A percentile compares a stretch with the other conserved stretches of the same genome.
Evolutionary conservation across 1,140 invertebrate genomes (phyloP).

Genomic region (Neocloeon triangulifer): DNA sequence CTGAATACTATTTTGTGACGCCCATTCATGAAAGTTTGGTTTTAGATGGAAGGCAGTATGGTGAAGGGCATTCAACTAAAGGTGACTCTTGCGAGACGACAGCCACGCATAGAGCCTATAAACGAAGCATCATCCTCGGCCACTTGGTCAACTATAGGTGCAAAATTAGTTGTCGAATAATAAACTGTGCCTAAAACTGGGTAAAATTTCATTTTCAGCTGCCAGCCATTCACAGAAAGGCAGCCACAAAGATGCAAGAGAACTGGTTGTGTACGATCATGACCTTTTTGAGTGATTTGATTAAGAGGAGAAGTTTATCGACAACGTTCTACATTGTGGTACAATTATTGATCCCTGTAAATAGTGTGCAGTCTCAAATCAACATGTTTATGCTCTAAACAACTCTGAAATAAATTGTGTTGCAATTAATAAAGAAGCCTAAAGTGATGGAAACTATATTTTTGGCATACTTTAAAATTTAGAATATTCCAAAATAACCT

Average conservation of each 20-base stretch:
- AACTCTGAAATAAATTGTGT: too few relatives aligned
- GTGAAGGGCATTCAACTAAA: constrained; percentile 53
- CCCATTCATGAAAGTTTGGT: constrained; percentile 8
- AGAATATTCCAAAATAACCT: too few relatives aligned
- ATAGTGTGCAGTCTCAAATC: too few relatives aligned
- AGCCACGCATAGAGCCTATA: constrained; percentile 56
- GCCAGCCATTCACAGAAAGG: constrained; percentile 64
- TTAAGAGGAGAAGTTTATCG: too few relatives aligned
- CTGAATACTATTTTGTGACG: background rate
- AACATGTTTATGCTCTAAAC: too few relatives aligned
- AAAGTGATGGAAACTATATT: too few relatives aligned
- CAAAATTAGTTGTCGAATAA: constrained; percentile 7
- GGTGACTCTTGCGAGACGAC: constrained; percentile 59
- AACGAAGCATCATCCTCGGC: constrained; percentile 53
- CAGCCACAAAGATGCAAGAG: constrained; percentile 45
- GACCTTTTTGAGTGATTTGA: too few relatives aligned
- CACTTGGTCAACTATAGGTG: constrained; percentile 56
- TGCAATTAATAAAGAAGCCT: too few relatives aligned
- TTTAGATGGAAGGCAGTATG: constrained; percentile 54
- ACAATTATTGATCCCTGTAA: too few relatives aligned
- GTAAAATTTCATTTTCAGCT: constrained; percentile 21
- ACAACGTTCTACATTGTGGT: too few relatives aligned
- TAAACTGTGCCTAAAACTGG: background rate
- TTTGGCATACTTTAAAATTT: too few relatives aligned
- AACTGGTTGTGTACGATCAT: constrained; percentile 45